Evolutionary conservation across 1,140 invertebrate species (phyloP), one percentile per base, ranked within the genome.

Genomic region (Drosophila tristis): DNA sequence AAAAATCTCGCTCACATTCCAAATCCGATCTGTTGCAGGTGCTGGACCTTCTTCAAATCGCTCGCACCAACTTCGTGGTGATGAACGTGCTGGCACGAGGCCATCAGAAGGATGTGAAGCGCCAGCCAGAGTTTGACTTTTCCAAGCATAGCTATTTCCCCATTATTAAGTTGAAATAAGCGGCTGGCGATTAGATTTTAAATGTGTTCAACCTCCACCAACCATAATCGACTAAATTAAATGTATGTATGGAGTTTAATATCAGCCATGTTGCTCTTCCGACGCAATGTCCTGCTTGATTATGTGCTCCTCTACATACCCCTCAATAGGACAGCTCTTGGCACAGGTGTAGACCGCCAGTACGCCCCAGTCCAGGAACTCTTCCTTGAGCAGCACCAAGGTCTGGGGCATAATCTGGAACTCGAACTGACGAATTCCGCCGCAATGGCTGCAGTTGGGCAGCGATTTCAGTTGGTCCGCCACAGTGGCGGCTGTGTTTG

Each of bases 351-450:
- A 99, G 11, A 99, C 92, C 49, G 94, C 94, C 50, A 99, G 89
- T 39, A 97, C 95, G 42, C 98, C 98, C 97, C 97, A 99, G 92
- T 99, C 98, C 31, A 99, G 93, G 74, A 94, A 95, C 15, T 96
- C 95, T 54, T 97, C 94, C 59, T 95, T 93, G 1, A 97, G 92
- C 74, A 95, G 94, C 82, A 95, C 95, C 23, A 99, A 91, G 49
- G 98, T 92, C 92, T 99, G 97, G 1, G 98, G 98, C 96, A 99
- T 97, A 50, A 99, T 94, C 95, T 98, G 97, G 93, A 98, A 98
- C 93, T 99, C 98, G 94, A 98, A 99, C 75, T 95, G 93, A 73
- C 98, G 94, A 65, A 94, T 92, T 15, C 93, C 93, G 61, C 94
- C 94, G 93, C 98, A 99, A 62, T 94, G 90, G 53, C 94, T 92